phyloP scores from a whole-genome alignment of 2,888 invertebrate genomes.

The Sceliomorpha sp. region DNA sequence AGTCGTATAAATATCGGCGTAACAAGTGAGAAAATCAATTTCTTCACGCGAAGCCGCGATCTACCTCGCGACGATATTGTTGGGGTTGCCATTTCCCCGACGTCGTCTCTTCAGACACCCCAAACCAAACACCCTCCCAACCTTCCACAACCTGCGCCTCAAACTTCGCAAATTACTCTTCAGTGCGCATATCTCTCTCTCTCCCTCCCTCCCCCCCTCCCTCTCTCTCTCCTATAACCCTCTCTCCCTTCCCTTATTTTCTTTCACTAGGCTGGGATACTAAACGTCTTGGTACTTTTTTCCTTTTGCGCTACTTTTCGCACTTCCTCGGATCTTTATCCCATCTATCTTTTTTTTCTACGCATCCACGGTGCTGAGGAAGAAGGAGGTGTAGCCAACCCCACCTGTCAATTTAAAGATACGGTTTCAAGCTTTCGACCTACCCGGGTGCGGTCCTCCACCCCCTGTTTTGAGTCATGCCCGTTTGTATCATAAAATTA shows the following conservation, averaged over 20 bases:
- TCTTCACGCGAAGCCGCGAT: constrained; percentile 22
- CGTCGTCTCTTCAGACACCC: constrained; percentile 42
- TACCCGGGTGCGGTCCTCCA: constrained; percentile 22
- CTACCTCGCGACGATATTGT: constrained; percentile 30
- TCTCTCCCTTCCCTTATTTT: not conserved
- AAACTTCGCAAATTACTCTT: constrained; percentile 38
- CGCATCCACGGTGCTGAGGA: constrained; percentile 3
- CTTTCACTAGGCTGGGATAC: too few relatives aligned
- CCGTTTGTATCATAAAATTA: too few relatives aligned
- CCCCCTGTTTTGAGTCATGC: not conserved
- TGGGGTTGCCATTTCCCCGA: constrained; percentile 25
- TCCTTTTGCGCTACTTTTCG: not conserved
- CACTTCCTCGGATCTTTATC: constrained; percentile 38
- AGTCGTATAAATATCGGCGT: constrained; percentile 4
- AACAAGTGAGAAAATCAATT: constrained; percentile 33
- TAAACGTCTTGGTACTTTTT: too few relatives aligned
- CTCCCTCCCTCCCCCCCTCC: not conserved
- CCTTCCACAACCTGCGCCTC: constrained; percentile 54
- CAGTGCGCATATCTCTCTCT: constrained; percentile 32
- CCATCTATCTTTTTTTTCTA: constrained; percentile 35
- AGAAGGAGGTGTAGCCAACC: constrained; percentile 12
- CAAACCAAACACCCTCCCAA: constrained; percentile 29
- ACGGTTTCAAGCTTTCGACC: constrained; percentile 2
- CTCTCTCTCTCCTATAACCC: not conserved
- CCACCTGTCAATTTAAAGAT: constrained; percentile 19